A percentile compares a stretch with the other conserved stretches of the same genome.
Evolutionary conservation across 1,140 invertebrate genomes (phyloP).

Genomic region (Halictus rubicundus): DNA sequence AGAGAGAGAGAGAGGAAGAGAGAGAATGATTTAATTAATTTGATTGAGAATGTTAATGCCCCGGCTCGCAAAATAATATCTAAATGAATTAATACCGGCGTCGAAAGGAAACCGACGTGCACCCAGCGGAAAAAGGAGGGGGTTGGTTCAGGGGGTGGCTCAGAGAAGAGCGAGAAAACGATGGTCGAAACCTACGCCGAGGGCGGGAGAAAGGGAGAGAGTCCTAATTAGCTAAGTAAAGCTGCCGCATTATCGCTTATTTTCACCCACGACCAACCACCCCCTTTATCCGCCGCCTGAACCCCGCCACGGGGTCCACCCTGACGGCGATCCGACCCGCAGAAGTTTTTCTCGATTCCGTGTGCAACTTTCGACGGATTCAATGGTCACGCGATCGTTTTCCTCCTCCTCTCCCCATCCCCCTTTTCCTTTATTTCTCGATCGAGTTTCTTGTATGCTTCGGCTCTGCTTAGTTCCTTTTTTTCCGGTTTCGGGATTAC

Average conservation of each 20-base stretch:
- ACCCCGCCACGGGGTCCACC: neutral
- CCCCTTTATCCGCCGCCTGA: slow-evolving; percentile 19
- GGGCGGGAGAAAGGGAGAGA: slow-evolving; percentile 45
- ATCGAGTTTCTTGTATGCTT: slow-evolving; percentile 17
- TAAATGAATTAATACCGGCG: slow-evolving; percentile 76
- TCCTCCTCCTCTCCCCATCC: neutral
- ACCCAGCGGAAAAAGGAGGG: neutral
- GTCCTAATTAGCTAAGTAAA: slow-evolving; percentile 81
- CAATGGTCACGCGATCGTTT: slow-evolving; percentile 45
- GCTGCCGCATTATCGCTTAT: slow-evolving; percentile 79
- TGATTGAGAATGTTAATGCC: slow-evolving; percentile 78
- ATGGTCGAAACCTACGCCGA: slow-evolving; percentile 21
- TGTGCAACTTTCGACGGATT: slow-evolving; percentile 60
- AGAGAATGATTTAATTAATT: slow-evolving; percentile 79
- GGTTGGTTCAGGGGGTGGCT: slow-evolving; percentile 3
- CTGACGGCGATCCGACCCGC: slow-evolving; percentile 6
- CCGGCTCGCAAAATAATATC: slow-evolving; percentile 76
- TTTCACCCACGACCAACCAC: slow-evolving; percentile 65
- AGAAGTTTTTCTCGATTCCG: slow-evolving; percentile 61
- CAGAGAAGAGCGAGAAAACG: slow-evolving; percentile 42
- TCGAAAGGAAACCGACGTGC: slow-evolving; percentile 56
- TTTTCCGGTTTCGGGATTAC: neutral
- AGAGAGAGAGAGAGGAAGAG: too few species aligned
- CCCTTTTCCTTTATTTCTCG: neutral
- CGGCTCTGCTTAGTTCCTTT: neutral